Conservation (phyloP, 2,888 invertebrate species). For the Drosophila diplacantha region DNA sequence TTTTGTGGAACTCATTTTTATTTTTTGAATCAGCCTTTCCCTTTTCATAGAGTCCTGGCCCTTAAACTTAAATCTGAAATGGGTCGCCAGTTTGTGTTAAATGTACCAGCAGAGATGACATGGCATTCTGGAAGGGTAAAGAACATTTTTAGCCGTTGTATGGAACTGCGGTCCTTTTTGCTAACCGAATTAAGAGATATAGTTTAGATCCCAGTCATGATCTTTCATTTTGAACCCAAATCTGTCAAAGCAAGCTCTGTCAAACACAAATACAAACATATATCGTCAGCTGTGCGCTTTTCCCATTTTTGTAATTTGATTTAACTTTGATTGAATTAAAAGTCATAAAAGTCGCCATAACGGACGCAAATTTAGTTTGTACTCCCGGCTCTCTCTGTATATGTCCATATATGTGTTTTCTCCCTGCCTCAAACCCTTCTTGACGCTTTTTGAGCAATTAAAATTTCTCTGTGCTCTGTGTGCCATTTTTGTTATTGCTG, state of each 20-base stretch:
- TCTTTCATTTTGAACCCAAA: slow-evolving; percentile 22
- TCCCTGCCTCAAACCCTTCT: slow-evolving; percentile 8
- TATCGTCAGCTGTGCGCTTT: slow-evolving; percentile 23
- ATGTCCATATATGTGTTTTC: not conserved
- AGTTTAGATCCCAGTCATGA: not conserved
- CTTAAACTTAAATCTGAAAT: slow-evolving; percentile 30
- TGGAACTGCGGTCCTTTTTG: not conserved
- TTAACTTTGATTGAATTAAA: slow-evolving; percentile 63
- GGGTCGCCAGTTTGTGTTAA: slow-evolving; percentile 44
- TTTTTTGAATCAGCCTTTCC: slow-evolving; percentile 44
- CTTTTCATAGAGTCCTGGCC: slow-evolving; percentile 37
- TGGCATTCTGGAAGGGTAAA: slow-evolving; percentile 5
- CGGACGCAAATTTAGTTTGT: slow-evolving; percentile 51
- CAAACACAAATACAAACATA: slow-evolving; percentile 5
- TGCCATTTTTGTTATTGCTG: slow-evolving; percentile 46
- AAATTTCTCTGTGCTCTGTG: slow-evolving; percentile 55
- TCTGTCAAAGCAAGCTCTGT: slow-evolving; percentile 32
- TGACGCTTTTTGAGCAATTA: slow-evolving; percentile 61
- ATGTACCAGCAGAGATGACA: slow-evolving; percentile 51
- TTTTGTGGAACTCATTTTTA: slow-evolving; percentile 41
- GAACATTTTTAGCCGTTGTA: not conserved
- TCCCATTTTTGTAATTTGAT: slow-evolving; percentile 51
- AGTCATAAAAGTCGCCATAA: slow-evolving; percentile 52
- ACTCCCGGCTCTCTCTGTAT: not conserved
- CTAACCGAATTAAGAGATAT: slow-evolving; percentile 2